These are phyloP conservation scores for Loripinus fragilis DNA, from an alignment of 2,888 invertebrate species.

Conservation along the genomic window DNA sequence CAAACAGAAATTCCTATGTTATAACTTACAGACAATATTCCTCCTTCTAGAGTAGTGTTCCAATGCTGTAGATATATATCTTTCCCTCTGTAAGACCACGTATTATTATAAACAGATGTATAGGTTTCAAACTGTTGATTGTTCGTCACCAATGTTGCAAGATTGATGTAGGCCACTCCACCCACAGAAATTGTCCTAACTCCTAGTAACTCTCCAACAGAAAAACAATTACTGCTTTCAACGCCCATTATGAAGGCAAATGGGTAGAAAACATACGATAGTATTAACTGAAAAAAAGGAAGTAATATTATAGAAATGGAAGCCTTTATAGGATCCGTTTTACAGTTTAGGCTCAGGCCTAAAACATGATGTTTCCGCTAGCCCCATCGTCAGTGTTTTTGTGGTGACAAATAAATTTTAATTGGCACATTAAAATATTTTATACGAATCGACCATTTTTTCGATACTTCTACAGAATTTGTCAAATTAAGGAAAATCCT, in stretches of 20 bases:
- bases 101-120: slow-evolving; percentile 37
- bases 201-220: slow-evolving; percentile 40
- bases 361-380: no score
- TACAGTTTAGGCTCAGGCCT: no score
- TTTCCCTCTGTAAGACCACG: slow-evolving; percentile 46
- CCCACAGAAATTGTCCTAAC: slow-evolving; percentile 30
- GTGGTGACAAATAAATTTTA: no score
- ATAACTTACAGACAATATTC: slow-evolving; percentile 58
- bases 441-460: no score
- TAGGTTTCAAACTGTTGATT: slow-evolving; percentile 45
- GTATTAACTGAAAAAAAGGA: slow-evolving; percentile 39
- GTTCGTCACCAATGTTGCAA: slow-evolving; percentile 48
- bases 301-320: no score
- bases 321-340: no score
- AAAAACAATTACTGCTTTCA: slow-evolving; percentile 31
- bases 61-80: slow-evolving; percentile 57
- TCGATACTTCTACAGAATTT: no score
- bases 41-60: slow-evolving; percentile 59
- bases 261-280: slow-evolving; percentile 55
- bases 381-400: no score
- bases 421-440: no score
- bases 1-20: no score
- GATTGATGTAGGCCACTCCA: slow-evolving; percentile 29
- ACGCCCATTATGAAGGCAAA: slow-evolving; percentile 52
- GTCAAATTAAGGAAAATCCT: no score